phyloP scores from a whole-genome alignment of 1,140 invertebrate species.

The Brachystomella parvula region DNA sequence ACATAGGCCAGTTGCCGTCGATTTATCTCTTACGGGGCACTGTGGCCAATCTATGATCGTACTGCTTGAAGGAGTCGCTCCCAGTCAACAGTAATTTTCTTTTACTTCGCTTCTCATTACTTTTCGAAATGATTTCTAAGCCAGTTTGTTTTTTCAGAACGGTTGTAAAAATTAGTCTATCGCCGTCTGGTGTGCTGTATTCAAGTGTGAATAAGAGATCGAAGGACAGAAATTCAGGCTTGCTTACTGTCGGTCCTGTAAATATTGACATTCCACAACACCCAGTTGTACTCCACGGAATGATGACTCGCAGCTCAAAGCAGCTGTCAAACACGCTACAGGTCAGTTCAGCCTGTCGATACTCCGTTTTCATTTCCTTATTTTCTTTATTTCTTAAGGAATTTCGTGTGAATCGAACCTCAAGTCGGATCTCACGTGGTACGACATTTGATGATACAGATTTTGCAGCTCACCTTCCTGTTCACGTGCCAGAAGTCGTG shows the following conservation, averaged over 20 bases:
- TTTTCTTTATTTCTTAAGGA: slow-evolving; percentile 46
- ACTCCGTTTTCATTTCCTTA: background rate
- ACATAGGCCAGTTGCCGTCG: slow-evolving; percentile 58
- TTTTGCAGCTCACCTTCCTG: slow-evolving; percentile 51
- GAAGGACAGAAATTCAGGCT: slow-evolving; percentile 77
- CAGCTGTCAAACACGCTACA: slow-evolving; percentile 85
- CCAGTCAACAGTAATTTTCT: slow-evolving; percentile 71
- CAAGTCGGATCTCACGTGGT: slow-evolving; percentile 59
- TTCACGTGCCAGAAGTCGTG: slow-evolving; percentile 40
- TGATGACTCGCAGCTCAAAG: slow-evolving; percentile 90
- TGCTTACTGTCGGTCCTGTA: slow-evolving; percentile 78
- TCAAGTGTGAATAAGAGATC: slow-evolving; percentile 66
- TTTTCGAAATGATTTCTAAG: background rate
- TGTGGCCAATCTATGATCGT: slow-evolving; percentile 87
- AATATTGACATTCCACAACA: slow-evolving; percentile 93
- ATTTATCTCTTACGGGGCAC: slow-evolving; percentile 81
- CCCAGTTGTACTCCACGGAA: slow-evolving; percentile 88
- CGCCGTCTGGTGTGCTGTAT: slow-evolving; percentile 84
- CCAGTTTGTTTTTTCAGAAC: slow-evolving; percentile 53
- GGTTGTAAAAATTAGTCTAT: slow-evolving; percentile 84
- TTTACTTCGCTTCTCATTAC: slow-evolving; percentile 15
- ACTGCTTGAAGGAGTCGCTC: slow-evolving; percentile 76
- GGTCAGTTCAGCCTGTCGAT: slow-evolving; percentile 41
- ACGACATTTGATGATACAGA: slow-evolving; percentile 49
- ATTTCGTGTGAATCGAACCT: slow-evolving; percentile 66